phyloP scores from a whole-genome alignment of 2,797 vertebrate genomes.

The Tauraco hartlaubi region DNA sequence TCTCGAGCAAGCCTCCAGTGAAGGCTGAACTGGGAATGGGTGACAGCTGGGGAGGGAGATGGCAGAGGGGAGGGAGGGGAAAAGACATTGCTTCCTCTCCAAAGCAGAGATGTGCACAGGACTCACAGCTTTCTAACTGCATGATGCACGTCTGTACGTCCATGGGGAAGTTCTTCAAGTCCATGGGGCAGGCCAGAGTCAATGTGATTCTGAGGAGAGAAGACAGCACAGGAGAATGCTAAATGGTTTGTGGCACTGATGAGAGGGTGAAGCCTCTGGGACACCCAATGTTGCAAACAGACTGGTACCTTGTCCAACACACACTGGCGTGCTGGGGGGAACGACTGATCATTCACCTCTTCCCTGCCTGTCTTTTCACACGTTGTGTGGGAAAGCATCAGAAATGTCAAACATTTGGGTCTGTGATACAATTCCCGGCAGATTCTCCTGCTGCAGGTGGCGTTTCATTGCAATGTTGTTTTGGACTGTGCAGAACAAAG shows the following conservation, averaged over 20 bases:
- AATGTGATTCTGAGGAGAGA: conserved; percentile 86
- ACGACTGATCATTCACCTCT: neutral
- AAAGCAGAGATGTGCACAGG: neutral
- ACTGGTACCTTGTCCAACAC: neutral
- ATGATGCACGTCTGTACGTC: conserved; percentile 99
- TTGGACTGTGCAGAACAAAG: neutral
- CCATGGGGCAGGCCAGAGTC: conserved; percentile 94
- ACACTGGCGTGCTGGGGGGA: neutral
- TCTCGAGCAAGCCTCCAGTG: neutral
- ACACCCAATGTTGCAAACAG: neutral
- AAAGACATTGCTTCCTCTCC: neutral
- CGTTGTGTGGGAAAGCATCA: neutral
- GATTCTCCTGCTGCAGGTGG: neutral
- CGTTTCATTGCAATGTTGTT: rapidly evolving
- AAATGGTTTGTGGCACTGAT: neutral
- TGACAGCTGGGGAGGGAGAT: neutral
- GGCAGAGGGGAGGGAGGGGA: neutral
- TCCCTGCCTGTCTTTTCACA: neutral
- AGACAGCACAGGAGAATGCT: neutral
- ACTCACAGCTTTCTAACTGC: conserved; percentile 99
- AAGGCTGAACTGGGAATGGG: neutral
- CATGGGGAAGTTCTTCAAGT: conserved; percentile 99
- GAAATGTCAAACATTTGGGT: neutral
- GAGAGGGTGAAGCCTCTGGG: neutral
- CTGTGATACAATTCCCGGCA: neutral